Evolutionary conservation across 1,140 invertebrate genomes (phyloP), one percentile per base, ranked within the genome.

Genomic region (Andrena cerasifolii): DNA sequence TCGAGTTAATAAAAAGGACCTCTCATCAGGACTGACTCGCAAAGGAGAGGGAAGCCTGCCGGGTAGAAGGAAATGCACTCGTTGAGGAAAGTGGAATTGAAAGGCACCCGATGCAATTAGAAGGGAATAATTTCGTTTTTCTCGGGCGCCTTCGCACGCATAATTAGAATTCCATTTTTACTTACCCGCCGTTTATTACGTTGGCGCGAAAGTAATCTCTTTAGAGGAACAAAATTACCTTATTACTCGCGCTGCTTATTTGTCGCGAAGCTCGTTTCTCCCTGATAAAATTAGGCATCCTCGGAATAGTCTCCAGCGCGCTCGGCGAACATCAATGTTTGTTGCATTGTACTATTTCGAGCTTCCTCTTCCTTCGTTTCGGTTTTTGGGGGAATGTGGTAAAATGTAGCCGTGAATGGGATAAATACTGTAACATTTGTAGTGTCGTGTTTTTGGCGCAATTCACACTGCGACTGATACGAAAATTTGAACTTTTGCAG

Each of bases 141-240:
- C 33, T 18, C 33, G 4, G 3, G 51, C 49, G 40, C 8, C 33
- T 28, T 43, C 18, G 21, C 2, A 47, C 31, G 33, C 33, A 28
- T 66, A 65, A 74, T 54, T 54, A 74, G 47, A 74, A 74, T 66
- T 66, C 33, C 71, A 66, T 74, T 66, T 74, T 66, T 51, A 74
- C 45, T 74, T 65, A 66, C 62, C 40, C 31, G 33, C 71, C 18
- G 61, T 28, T 74, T 74, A 54, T 66, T 66, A 33, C 14, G 8
- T 65, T 24, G 33, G 5, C 0, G 36, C 14, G 16, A 74, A 43
- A 43, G 49, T 54, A 66, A 74, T 66, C 49, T 31, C 14, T 21
- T 31, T 10, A 8, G 28, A n/a, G 18, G 5, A 28, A 8, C 53
- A 4, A 12, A 28, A 3, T 18, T 21, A 10, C 3, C n/a, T 24